Conservation (phyloP, 2,888 invertebrate genomes). For the Harpalus rubripes region DNA sequence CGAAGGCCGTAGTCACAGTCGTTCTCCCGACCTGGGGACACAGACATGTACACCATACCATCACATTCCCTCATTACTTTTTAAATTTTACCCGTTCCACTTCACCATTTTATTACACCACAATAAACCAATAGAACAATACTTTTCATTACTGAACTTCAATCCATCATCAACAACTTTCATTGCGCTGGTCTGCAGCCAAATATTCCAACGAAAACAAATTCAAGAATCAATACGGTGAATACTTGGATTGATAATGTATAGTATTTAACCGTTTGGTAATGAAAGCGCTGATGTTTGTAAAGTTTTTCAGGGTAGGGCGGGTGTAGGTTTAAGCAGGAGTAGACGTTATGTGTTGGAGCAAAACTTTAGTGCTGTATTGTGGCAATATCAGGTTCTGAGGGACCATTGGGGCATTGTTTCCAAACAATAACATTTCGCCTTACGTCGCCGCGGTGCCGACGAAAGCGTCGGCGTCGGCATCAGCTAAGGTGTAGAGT, state of each 20-base stretch:
- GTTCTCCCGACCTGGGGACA: conserved; percentile 71
- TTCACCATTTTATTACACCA: background rate
- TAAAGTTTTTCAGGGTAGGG: background rate
- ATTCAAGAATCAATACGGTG: too few species aligned
- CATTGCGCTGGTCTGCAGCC: too few species aligned
- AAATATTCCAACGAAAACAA: too few species aligned
- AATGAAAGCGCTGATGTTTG: too few species aligned
- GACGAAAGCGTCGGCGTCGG: conserved; percentile 67
- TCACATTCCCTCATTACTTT: conserved; percentile 3
- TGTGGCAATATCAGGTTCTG: conserved; percentile 75
- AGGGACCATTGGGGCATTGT: conserved; percentile 76
- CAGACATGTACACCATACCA: conserved; percentile 67
- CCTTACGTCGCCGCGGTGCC: conserved; percentile 73
- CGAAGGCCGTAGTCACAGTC: conserved; percentile 72
- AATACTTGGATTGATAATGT: too few species aligned
- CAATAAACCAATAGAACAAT: background rate
- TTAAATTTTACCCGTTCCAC: background rate
- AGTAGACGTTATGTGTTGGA: conserved; percentile 74
- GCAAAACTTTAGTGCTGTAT: conserved; percentile 76
- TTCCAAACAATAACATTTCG: conserved; percentile 76
- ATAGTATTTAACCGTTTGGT: too few species aligned
- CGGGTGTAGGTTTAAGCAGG: background rate
- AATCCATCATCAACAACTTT: too few species aligned
- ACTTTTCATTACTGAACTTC: too few species aligned
- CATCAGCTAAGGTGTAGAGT: conserved; percentile 66